Percentiles rank a stretch among this genome's conserved stretches.
Evolutionary conservation across 2,113 vertebrate genomes (phyloP).

Genomic region (Potamarius usumacintae): DNA sequence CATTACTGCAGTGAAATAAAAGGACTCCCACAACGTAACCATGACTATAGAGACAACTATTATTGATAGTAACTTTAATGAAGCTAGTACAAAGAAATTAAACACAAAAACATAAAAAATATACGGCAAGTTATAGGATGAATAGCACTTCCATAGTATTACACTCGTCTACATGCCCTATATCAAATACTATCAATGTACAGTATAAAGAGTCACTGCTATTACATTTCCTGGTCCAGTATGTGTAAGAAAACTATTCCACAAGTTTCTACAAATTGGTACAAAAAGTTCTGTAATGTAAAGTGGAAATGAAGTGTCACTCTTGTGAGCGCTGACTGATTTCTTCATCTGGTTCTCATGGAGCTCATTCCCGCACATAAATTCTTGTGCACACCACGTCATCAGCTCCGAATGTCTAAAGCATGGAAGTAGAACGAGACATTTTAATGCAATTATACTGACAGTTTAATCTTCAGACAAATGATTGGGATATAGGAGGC

Average conservation of each 20-base stretch:
- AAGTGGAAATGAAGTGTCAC: slow-evolving; percentile 15
- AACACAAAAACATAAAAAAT: slow-evolving; percentile 7
- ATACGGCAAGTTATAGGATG: slow-evolving; percentile 5
- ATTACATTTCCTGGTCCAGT: neutral
- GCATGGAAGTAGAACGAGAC: slow-evolving; percentile 46
- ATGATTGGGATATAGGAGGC: neutral
- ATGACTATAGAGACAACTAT: neutral
- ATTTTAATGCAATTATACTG: slow-evolving; percentile 16
- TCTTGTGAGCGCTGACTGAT: slow-evolving; percentile 22
- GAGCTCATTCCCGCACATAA: slow-evolving; percentile 84
- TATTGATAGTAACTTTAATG: neutral
- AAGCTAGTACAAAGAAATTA: slow-evolving; percentile 14
- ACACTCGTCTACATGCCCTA: neutral
- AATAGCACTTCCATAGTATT: slow-evolving; percentile 8
- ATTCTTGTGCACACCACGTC: slow-evolving; percentile 93
- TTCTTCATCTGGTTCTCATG: slow-evolving; percentile 23
- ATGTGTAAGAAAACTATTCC: slow-evolving; percentile 12
- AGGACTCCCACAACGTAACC: neutral
- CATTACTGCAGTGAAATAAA: slow-evolving; percentile 4
- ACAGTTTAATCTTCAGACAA: neutral
- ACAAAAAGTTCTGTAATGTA: slow-evolving; percentile 40
- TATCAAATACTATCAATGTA: neutral
- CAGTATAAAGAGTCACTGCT: neutral
- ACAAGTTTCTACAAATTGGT: slow-evolving; percentile 4
- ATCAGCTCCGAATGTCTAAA: slow-evolving; percentile 89